Base-by-base conservation (phyloP, 1,140 invertebrate species). In the Neodiprion pinetum region DNA sequence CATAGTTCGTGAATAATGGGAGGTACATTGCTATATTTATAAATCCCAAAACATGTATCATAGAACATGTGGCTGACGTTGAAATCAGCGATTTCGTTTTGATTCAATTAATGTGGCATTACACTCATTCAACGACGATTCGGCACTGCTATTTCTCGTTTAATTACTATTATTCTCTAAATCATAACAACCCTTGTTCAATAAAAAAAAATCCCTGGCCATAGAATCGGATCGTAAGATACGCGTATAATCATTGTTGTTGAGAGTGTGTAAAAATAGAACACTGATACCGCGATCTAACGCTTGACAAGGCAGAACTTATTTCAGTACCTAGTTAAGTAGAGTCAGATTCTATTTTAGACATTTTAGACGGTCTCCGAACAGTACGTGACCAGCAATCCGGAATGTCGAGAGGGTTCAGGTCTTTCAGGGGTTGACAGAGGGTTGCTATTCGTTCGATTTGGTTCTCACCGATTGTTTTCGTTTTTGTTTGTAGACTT, bases 311-410 rank as follows among this genome's bases (percentile, higher is more conserved):
- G 28, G 53, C 3, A 9, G 0, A 61, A 61, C 53, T 61, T 61
- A 61, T 61, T 61, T 61, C n/a, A 14, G 53, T 61, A 61, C n/a
- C 11, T 8, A 61, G 53, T 17, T 12, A 61, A 61, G 53, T 61
- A 7, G 53, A 61, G 11, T 17, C 53, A 17, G 8, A 61, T 61
- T 61, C 53, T 61, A 61, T 61, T 61, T 61, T 61, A 10, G 17
- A 21, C 17, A 61, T 61, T 61, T 61, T 61, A 40, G 0, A 61
- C 53, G 4, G 53, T 5, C 53, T 61, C 53, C 53, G n/a, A 61
- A 14, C 53, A 9, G 53, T 61, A 61, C 53, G 53, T 61, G 53
- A 61, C 53, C 53, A 61, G 53, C 53, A 61, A 61, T 61, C 53
- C 53, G 11, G 11, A 17, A 61, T 61, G 53, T 61, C 53, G 53